Percentiles rank a stretch among this genome's conserved stretches.
Evolutionary conservation across 2,113 vertebrate genomes (phyloP).

Genomic region (Carlito syrichta): DNA sequence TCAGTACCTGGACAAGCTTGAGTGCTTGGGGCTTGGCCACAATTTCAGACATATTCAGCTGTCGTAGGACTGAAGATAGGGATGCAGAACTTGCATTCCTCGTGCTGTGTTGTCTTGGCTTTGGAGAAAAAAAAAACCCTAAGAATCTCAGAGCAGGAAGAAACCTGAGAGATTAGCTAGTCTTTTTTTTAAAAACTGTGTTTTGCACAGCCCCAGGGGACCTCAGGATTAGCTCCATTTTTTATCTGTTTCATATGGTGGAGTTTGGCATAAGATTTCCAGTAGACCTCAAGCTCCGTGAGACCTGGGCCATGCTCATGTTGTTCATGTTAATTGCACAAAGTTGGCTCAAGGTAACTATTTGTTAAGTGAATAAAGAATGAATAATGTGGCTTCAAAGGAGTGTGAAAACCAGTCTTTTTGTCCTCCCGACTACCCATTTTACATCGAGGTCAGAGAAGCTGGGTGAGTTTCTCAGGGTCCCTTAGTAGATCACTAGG

Average conservation of each 20-base stretch:
- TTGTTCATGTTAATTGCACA: neutral
- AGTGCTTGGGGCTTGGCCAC: neutral
- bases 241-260: neutral
- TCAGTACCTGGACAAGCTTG: neutral
- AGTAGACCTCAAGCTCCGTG: neutral
- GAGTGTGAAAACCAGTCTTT: neutral
- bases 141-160: neutral
- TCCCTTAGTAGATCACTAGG: neutral
- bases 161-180: neutral
- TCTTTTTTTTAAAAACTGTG: neutral
- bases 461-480: neutral
- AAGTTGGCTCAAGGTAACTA: neutral
- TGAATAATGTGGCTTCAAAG: neutral
- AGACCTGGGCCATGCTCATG: neutral
- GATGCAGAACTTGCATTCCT: neutral
- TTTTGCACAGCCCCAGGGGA: neutral
- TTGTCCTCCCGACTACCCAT: neutral
- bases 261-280: neutral
- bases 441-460: neutral
- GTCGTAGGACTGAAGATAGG: neutral
- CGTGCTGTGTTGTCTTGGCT: neutral
- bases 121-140: neutral
- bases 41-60: neutral
- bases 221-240: neutral
- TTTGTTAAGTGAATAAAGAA: conserved; percentile 31